Conservation (phyloP, 1,140 invertebrate species). For the Nasonia giraulti region DNA sequence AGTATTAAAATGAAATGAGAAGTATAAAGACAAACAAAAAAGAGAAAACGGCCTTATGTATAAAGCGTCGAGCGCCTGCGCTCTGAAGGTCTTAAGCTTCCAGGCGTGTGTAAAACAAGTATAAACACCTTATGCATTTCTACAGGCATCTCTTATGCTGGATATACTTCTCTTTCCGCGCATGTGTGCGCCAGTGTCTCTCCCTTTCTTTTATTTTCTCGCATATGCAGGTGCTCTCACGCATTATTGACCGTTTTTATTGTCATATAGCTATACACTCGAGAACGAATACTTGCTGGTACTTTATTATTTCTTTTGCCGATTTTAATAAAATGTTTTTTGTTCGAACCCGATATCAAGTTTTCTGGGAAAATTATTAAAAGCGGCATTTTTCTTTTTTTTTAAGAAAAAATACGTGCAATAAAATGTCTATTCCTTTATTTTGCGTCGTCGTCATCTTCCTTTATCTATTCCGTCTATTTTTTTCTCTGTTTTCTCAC, state of each 20-base stretch:
- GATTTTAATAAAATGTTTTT: no score
- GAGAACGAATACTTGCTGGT: no score
- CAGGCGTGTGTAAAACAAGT: conserved; percentile 26
- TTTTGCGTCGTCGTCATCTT: no score
- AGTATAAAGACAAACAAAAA: not conserved
- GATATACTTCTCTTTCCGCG: no score
- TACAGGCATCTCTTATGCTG: not conserved
- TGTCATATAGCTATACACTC: no score
- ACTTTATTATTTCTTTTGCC: no score
- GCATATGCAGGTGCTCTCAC: not conserved
- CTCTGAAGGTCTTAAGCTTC: conserved; percentile 21
- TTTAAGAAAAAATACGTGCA: no score
- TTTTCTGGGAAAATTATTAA: no score
- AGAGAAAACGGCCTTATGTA: conserved; percentile 28
- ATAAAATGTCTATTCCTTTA: no score
- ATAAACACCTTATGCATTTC: conserved; percentile 47
- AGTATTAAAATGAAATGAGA: not conserved
- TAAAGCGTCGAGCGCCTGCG: not conserved
- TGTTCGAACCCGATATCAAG: no score
- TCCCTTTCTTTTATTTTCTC: not conserved
- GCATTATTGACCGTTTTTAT: no score
- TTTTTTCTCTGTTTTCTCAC: not conserved
- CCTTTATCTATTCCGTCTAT: not conserved
- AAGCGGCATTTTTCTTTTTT: no score
- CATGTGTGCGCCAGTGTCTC: not conserved